phyloP scores from a whole-genome alignment of 1,140 invertebrate genomes.

The Macrobrachium rosenbergii region DNA sequence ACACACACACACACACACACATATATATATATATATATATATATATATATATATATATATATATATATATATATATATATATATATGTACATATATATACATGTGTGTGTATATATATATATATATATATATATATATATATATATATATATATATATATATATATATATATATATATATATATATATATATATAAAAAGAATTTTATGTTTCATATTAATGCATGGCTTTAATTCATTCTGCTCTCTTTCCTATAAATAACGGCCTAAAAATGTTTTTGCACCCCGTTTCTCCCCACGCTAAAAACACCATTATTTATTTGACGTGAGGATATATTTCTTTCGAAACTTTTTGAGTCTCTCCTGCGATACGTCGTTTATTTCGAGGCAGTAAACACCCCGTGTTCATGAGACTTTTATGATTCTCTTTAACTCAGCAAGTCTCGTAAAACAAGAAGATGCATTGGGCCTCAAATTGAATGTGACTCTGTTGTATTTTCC shows the following conservation, averaged over 20 bases:
- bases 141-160: not conserved
- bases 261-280: not conserved
- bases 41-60: not conserved
- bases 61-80: not conserved
- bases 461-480: not conserved
- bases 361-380: too few species aligned
- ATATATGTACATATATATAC: not conserved
- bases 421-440: too few species aligned
- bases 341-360: not conserved
- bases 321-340: not conserved
- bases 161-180: conserved; percentile 1
- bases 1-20: too few species aligned
- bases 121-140: not conserved
- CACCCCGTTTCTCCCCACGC: too few species aligned
- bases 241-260: too few species aligned
- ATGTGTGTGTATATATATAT: not conserved
- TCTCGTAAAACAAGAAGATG: too few species aligned
- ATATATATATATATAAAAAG: not conserved
- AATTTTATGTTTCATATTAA: too few species aligned
- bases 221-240: too few species aligned
- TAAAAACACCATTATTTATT: too few species aligned
- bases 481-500: not conserved
- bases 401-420: too few species aligned
- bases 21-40: not conserved
- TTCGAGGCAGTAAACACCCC: too few species aligned